phyloP scores from a whole-genome alignment of 1,140 invertebrate species.

The Aradophagus sp. region DNA sequence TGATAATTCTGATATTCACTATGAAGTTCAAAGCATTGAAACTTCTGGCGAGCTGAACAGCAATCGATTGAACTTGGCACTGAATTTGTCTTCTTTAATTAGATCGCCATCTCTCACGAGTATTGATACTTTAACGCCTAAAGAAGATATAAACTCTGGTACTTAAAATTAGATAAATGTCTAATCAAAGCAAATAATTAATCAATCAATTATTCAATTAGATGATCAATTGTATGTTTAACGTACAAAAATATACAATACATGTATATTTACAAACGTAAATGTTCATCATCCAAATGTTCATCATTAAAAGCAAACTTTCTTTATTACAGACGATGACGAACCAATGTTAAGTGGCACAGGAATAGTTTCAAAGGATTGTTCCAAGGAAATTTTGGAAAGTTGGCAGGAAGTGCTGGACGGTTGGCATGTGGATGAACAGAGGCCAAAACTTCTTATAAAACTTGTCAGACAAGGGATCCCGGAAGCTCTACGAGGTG shows the following conservation, averaged over 20 bases:
- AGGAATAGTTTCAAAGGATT: constrained; percentile 96
- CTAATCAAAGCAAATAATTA: not conserved
- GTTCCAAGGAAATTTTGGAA: constrained; percentile 91
- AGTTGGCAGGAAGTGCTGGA: constrained; percentile 93
- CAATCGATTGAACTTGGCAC: constrained; percentile 83
- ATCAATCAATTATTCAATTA: too few relatives aligned
- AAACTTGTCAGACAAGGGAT: constrained; percentile 91
- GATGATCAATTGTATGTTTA: too few relatives aligned
- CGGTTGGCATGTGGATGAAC: constrained; percentile 85
- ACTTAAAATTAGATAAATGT: constrained; percentile 4
- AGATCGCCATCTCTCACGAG: constrained; percentile 83
- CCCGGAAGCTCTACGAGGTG: constrained; percentile 95
- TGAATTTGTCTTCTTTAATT: constrained; percentile 82
- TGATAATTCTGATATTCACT: constrained; percentile 79
- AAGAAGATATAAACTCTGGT: constrained; percentile 88
- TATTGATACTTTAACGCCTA: constrained; percentile 84
- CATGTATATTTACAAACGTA: not conserved
- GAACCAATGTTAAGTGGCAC: constrained; percentile 97
- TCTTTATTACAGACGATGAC: constrained; percentile 84
- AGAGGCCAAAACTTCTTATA: constrained; percentile 85
- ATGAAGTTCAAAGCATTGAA: constrained; percentile 88
- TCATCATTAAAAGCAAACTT: constrained; percentile 2
- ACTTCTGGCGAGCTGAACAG: constrained; percentile 89
- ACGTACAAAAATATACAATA: too few relatives aligned
- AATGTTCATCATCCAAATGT: too few relatives aligned